Evolutionary conservation across 2,797 vertebrate genomes (phyloP), one percentile per base, ranked within the genome.

Genomic region (Furcifer pardalis): DNA sequence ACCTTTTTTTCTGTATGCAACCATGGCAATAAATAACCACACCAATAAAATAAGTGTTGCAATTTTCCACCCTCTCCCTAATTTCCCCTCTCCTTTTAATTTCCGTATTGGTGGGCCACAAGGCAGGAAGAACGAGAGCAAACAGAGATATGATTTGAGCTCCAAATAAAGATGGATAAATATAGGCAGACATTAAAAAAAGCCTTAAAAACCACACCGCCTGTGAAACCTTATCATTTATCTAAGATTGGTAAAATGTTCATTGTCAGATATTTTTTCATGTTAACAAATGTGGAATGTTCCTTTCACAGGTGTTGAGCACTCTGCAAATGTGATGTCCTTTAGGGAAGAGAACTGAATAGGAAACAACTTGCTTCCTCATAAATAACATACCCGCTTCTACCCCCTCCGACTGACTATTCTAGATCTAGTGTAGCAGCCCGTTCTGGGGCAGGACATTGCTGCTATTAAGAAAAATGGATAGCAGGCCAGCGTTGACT

Each of bases 281-380:
- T 86, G 84, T 86, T 86, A 86, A 86, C 84, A 72, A 86, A 86
- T 74, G 69, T 52, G 59, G 82, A 87, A 87, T 80, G 81, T 32
- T 83, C 77, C 49, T 83, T 83, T 83, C 52, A 76, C 81, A 83
- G 62, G 81, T 76, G 77, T 79, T 79, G 68, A 87, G 77, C 77
- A 80, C 77, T 79, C 83, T 68, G 71, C 52, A 87, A 76, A 79
- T 79, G 75, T n/a, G 77, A 69, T 79, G 62, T 62, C 86, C 71
- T 79, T 87, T 79, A 83, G 86, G 81, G 86, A 87, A 69, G 49
- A 87, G 65, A 62, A 69, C 81, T 83, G 62, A 87, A 69, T 80
- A 69, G 81, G 32, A 75, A 79, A 87, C 81, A 87, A 87, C 77
- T 73, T 80, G 63, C 62, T 12, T 60, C 35, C 6, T 79, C 23